phyloP scores from a whole-genome alignment of 2,113 vertebrate species.

The Guaruba guarouba region DNA sequence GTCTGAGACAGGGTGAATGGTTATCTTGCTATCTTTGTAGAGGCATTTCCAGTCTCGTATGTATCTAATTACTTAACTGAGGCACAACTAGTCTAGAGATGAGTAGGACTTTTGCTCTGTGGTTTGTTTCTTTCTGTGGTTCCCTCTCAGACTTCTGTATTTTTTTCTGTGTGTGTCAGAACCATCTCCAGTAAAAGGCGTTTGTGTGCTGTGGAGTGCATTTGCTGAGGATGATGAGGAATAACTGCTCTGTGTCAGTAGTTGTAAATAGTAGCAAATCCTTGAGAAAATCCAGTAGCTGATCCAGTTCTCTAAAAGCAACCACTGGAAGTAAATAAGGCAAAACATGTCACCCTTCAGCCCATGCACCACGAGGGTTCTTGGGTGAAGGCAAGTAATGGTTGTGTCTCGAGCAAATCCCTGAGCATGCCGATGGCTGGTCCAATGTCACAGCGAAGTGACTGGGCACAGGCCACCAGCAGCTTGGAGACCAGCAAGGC shows the following conservation, averaged over 20 bases:
- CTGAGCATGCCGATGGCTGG: accelerated
- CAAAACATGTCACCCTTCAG: not conserved
- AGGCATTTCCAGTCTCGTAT: not conserved
- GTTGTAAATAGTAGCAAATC: not conserved
- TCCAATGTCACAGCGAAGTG: not conserved
- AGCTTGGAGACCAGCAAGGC: not conserved
- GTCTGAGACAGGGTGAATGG: not conserved
- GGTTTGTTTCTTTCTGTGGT: not conserved
- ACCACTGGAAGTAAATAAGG: not conserved
- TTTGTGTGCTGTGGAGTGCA: not conserved
- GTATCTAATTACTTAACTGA: not conserved
- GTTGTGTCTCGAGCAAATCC: not conserved
- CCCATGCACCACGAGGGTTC: not conserved
- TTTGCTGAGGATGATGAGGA: not conserved
- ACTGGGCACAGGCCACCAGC: not conserved
- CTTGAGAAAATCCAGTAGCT: not conserved
- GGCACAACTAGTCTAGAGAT: not conserved
- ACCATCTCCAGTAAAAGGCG: not conserved
- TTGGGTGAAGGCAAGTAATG: not conserved
- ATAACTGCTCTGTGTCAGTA: not conserved
- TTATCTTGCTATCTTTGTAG: not conserved
- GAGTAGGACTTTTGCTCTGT: not conserved
- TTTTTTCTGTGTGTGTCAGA: not conserved
- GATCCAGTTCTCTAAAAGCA: not conserved
- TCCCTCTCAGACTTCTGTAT: not conserved